These are phyloP conservation scores for Sacculina carcini DNA, from an alignment of 2,888 invertebrate genomes.

Conservation along the genomic window DNA sequence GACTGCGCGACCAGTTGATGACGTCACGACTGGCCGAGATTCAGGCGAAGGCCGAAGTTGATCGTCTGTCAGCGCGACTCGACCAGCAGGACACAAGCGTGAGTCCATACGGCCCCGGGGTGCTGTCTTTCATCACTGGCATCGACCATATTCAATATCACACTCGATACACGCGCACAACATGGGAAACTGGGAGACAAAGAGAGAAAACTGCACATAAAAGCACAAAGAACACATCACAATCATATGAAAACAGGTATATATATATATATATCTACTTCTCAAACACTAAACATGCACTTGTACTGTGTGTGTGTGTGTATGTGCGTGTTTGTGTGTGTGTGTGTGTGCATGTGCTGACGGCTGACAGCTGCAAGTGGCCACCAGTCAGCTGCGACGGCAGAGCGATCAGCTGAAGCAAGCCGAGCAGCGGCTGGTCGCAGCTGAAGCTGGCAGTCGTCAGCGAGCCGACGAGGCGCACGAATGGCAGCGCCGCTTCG, in stretches of 20 bases:
- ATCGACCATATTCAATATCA: no score
- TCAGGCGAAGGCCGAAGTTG: conserved; percentile 73
- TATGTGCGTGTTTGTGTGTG: no score
- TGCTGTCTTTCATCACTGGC: no score
- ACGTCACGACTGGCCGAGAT: conserved; percentile 74
- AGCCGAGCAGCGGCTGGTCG: conserved; percentile 49
- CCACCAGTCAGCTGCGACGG: conserved; percentile 30
- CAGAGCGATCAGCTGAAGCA: conserved; percentile 80
- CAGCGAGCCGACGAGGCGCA: conserved; percentile 47
- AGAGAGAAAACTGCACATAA: no score
- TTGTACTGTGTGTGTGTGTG: no score
- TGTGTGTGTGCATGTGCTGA: not conserved
- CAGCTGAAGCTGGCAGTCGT: conserved; percentile 40
- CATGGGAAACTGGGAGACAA: no score
- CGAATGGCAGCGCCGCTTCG: conserved; percentile 53
- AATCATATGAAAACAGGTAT: no score
- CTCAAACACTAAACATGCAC: no score
- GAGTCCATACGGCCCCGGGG: not conserved
- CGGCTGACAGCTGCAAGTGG: conserved; percentile 21
- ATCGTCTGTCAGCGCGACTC: conserved; percentile 59
- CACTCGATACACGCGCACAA: no score
- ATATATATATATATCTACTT: no score
- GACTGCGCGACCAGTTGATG: conserved; percentile 85
- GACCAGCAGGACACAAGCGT: not conserved
- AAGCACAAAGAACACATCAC: no score